These are phyloP conservation scores for Rhagophthalmus giganteus DNA, from an alignment of 2,888 invertebrate species.

Conservation along the genomic window DNA sequence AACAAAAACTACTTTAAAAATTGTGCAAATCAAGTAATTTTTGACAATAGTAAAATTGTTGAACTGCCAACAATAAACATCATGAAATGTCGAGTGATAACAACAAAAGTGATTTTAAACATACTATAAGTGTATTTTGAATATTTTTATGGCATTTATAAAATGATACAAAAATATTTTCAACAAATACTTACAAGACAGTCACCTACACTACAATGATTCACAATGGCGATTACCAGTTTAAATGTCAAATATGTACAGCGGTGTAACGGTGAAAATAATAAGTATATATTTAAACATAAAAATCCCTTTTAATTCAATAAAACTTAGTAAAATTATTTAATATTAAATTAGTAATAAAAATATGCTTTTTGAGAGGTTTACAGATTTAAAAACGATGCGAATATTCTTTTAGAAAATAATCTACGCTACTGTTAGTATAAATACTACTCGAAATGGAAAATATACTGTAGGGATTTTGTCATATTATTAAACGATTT, in stretches of 20 bases:
- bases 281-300: not conserved
- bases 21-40: not conserved
- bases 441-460: no score
- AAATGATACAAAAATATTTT: not conserved
- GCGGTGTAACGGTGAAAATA: conserved; percentile 13
- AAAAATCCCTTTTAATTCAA: not conserved
- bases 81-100: no score
- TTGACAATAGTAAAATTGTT: conserved; percentile 5
- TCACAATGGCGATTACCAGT: conserved; percentile 41
- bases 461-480: no score
- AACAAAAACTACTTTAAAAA: not conserved
- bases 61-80: no score
- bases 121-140: no score
- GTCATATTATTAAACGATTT: no score
- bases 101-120: no score
- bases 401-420: not conserved
- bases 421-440: no score
- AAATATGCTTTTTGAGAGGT: not conserved
- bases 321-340: no score
- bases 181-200: conserved; percentile 13
- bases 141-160: no score
- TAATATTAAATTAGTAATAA: no score
- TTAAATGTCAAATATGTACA: conserved; percentile 29
- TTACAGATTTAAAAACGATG: not conserved
- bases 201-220: conserved; percentile 28